Conservation (phyloP, 1,140 invertebrate species). For the Lordiphosa clarofinis region DNA sequence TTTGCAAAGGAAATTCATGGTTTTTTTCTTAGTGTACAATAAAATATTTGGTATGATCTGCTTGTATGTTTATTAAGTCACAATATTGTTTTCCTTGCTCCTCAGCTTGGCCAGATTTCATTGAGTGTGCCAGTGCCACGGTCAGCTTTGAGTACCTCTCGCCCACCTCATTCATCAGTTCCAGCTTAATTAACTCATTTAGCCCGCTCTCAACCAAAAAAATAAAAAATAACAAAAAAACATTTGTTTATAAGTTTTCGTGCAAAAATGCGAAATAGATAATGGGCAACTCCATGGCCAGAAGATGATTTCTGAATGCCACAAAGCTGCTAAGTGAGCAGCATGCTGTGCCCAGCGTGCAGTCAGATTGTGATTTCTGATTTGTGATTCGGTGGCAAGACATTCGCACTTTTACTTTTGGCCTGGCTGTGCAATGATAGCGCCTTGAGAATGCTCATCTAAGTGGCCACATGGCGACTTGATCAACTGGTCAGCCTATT, state of each 20-base stretch:
- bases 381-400: conserved; percentile 27
- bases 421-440: conserved; percentile 2
- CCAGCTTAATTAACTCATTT: conserved; percentile 50
- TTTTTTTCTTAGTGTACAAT: too few relatives aligned
- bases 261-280: conserved; percentile 17
- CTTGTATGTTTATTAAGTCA: neutral
- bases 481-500: conserved; percentile 27
- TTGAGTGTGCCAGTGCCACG: conserved; percentile 37
- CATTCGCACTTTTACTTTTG: conserved; percentile 60
- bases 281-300: conserved; percentile 40
- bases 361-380: conserved; percentile 21
- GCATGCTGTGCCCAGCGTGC: conserved; percentile 28
- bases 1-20: too few relatives aligned
- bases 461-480: conserved; percentile 38
- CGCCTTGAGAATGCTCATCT: conserved; percentile 38
- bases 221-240: conserved; percentile 8
- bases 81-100: conserved; percentile 1
- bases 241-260: conserved; percentile 5
- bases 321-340: conserved; percentile 30
- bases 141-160: conserved; percentile 28
- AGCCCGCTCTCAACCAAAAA: conserved; percentile 19
- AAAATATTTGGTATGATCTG: too few relatives aligned
- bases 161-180: neutral
- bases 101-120: conserved; percentile 7
- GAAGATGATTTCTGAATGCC: conserved; percentile 39